Evolutionary conservation across 2,888 invertebrate species (phyloP).

Genomic region (Petrophora chlorosata): DNA sequence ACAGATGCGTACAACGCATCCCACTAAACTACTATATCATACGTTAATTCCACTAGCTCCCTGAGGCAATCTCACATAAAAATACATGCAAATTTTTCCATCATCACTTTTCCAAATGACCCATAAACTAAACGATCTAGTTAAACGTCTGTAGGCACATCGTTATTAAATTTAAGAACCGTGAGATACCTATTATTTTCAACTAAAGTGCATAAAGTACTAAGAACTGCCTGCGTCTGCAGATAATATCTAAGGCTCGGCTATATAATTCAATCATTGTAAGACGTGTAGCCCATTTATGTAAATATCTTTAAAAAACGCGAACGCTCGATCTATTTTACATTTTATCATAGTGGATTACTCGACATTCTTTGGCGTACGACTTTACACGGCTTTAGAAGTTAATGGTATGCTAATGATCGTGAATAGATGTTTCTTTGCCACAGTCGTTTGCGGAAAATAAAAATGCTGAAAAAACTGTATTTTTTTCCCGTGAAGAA

Average conservation of each 20-base stretch:
- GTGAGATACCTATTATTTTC: conserved; percentile 24
- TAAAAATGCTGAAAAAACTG: conserved; percentile 39
- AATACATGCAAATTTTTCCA: conserved; percentile 43
- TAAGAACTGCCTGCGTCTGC: not conserved
- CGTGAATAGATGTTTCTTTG: conserved; percentile 50
- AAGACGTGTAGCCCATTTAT: conserved; percentile 49
- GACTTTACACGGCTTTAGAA: conserved; percentile 59
- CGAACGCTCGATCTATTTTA: conserved; percentile 48
- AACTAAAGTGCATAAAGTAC: not conserved
- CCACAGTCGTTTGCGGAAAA: conserved; percentile 48
- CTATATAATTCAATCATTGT: conserved; percentile 48
- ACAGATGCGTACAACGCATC: conserved; percentile 39
- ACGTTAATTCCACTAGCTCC: conserved; percentile 40
- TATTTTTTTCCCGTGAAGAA: not conserved
- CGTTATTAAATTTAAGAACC: conserved; percentile 42
- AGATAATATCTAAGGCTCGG: conserved; percentile 28
- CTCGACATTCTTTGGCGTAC: conserved; percentile 57
- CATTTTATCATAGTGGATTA: conserved; percentile 56
- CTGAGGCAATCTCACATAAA: conserved; percentile 47
- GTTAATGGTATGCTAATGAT: conserved; percentile 67
- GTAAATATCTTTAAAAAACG: conserved; percentile 48
- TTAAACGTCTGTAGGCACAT: conserved; percentile 42
- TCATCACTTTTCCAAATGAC: conserved; percentile 38
- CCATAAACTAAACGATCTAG: conserved; percentile 40
- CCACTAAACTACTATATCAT: conserved; percentile 1